phyloP scores from a whole-genome alignment of 2,113 vertebrate genomes.

The Rafetus swinhoei region DNA sequence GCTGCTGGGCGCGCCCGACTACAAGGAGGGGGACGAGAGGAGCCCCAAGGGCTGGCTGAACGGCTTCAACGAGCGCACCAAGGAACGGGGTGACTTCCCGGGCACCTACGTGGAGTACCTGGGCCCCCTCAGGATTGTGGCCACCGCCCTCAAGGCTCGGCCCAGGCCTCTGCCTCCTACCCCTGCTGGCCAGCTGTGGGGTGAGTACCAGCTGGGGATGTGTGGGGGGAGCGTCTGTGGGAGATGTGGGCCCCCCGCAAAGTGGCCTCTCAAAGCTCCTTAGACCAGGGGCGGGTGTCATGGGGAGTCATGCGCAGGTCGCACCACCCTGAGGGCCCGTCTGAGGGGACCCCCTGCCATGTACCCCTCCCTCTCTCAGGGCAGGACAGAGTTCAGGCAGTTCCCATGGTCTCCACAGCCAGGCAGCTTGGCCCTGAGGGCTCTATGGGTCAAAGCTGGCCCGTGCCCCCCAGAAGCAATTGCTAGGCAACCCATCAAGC shows the following conservation, averaged over 20 bases:
- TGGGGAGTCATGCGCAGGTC: not conserved
- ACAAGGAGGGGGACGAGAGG: constrained; percentile 82
- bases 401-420: not conserved
- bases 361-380: no score
- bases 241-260: not conserved
- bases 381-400: not conserved
- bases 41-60: constrained; percentile 84
- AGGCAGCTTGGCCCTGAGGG: not conserved
- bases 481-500: not conserved
- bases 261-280: not conserved
- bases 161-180: constrained; percentile 76
- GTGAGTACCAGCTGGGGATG: constrained; percentile 70
- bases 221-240: not conserved
- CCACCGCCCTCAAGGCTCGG: constrained; percentile 71
- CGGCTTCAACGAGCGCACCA: constrained; percentile 84
- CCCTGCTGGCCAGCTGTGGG: constrained; percentile 60
- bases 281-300: not conserved
- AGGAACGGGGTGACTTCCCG: constrained; percentile 85
- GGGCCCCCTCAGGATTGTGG: constrained; percentile 63
- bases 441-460: no score
- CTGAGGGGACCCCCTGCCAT: not conserved
- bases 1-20: constrained; percentile 69
- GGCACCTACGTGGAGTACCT: constrained; percentile 87
- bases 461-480: not conserved
- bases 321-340: not conserved